Conservation (phyloP, 2,113 vertebrate genomes). For the Theristicus caerulescens region DNA sequence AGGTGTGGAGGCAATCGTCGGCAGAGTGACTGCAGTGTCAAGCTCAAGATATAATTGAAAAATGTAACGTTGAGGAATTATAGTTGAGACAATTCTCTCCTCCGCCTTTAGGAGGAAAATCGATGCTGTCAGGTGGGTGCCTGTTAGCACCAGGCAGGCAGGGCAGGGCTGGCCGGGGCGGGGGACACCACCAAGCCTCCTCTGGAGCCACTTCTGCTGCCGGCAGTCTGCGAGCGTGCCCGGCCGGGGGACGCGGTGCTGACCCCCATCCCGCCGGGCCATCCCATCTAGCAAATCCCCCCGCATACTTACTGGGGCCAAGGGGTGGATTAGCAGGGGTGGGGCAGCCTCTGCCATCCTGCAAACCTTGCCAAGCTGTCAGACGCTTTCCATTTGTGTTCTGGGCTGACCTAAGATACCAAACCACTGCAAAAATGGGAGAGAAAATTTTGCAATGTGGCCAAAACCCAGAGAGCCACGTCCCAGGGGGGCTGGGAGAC, state of each 20-base stretch:
- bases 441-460: neutral
- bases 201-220: neutral
- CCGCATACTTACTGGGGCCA: neutral
- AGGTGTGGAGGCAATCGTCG: conserved; percentile 30
- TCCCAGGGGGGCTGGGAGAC: accelerated
- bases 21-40: conserved; percentile 57
- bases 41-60: conserved; percentile 70
- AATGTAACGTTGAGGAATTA: conserved; percentile 68
- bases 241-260: accelerated
- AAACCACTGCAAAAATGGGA: neutral
- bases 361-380: neutral
- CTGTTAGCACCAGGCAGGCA: neutral
- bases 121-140: conserved; percentile 46
- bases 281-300: neutral
- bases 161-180: neutral
- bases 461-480: neutral
- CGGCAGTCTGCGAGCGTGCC: accelerated
- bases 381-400: accelerated
- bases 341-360: neutral
- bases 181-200: neutral
- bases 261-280: accelerated
- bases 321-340: neutral
- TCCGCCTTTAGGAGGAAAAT: conserved; percentile 55
- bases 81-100: conserved; percentile 63
- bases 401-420: neutral